Base-by-base conservation (phyloP, 2,797 vertebrate species). In the Euphonia xanthogaster region DNA sequence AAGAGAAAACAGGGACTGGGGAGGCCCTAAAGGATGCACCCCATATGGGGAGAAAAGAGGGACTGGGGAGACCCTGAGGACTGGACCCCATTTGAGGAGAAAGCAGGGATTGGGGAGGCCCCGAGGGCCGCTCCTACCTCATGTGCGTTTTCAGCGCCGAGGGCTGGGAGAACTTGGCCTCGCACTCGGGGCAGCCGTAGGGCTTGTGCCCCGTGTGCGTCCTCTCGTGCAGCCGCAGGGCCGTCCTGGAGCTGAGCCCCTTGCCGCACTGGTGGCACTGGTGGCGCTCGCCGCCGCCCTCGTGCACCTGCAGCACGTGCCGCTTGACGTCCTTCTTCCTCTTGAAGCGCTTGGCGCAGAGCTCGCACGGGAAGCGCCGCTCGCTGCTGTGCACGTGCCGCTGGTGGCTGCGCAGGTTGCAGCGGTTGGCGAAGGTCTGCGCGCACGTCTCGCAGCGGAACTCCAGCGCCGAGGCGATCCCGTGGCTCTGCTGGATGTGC, bases 61-160 rank as follows among this genome's bases (percentile, higher is more conserved):
- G 31, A 35, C 35, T 33, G 8, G 19, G 24, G 24, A 35, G 24
- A 3, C 23, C 1, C 39, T 54, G 39, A 42, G 5, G 28, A 5
- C 27, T 39, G 27, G 0, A 30, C 27, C 65, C 47, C 21, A 3
- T 1, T 3, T 7, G 5, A 16, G 10, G 35, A 31, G 44, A 12
- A 27, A 30, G 5, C 10, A 12, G 7, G 24, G 35, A 50, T 10
- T 22, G 6, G 2, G 6, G 11, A n/a, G 14, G 17, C 27, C 8
- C 39, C 16, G 39, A 62, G 23, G 40, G n/a, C 65, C 7, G 54
- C 83, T 57, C 93, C 16, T 98, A 99, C 99, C 99, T 99, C 98
- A 98, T 98, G 97, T 99, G 99, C 37, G 99, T 99, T 94, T 99
- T 99, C 66, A 99, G 99, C 2, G 99, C 99, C 0, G 99, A 99